Percentiles rank a stretch among this genome's conserved stretches.
Evolutionary conservation across 1,140 invertebrate genomes (phyloP).

Genomic region (Bombus vancouverensis): DNA sequence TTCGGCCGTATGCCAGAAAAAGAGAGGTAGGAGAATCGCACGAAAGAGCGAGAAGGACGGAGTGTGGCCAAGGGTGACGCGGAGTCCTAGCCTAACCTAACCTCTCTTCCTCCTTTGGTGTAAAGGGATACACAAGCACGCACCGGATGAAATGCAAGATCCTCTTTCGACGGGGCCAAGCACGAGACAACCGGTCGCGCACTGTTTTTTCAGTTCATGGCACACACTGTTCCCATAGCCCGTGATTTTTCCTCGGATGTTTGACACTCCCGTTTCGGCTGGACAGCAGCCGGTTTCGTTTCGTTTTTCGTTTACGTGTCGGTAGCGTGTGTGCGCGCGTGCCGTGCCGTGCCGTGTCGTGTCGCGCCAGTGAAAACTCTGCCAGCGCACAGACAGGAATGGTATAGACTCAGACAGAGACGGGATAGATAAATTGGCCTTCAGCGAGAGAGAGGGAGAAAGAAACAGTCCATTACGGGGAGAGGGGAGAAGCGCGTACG

Average conservation of each 20-base stretch:
- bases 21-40: conserved; percentile 41
- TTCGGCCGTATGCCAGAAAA: conserved; percentile 32
- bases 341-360: conserved; percentile 48
- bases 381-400: conserved; percentile 50
- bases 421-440: conserved; percentile 48
- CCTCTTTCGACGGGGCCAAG: conserved; percentile 8
- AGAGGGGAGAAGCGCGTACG: conserved; percentile 36
- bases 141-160: conserved; percentile 50
- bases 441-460: conserved; percentile 43
- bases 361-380: conserved; percentile 61
- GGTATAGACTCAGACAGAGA: conserved; percentile 41
- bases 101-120: conserved; percentile 54
- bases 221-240: conserved; percentile 58
- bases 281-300: conserved; percentile 51
- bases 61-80: conserved; percentile 44
- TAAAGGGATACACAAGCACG: conserved; percentile 39
- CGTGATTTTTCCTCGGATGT: conserved; percentile 46
- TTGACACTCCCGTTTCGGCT: conserved; percentile 46
- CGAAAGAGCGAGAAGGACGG: conserved; percentile 14
- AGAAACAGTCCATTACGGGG: conserved; percentile 20
- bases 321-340: conserved; percentile 31
- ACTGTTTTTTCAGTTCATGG: conserved; percentile 46
- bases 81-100: conserved; percentile 67
- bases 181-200: conserved; percentile 46
- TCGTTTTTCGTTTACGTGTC: conserved; percentile 23